Conservation (phyloP, 2,888 invertebrate genomes). For the Chydorus sphaericus region DNA sequence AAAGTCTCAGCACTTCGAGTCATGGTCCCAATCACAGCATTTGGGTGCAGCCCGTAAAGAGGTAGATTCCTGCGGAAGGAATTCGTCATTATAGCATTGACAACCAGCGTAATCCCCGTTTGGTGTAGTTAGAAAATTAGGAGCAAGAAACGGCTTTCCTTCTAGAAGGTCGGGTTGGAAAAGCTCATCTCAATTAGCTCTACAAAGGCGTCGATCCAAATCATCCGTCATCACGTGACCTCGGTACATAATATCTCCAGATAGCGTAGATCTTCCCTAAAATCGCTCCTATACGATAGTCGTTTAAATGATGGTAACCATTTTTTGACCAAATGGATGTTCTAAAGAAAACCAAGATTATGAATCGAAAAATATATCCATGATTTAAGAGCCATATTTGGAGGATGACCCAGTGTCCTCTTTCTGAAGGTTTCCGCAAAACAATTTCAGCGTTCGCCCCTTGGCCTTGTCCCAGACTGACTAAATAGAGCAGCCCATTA, state of each 20-base stretch:
- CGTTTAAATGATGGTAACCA: slow-evolving; percentile 86
- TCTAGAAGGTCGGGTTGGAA: slow-evolving; percentile 88
- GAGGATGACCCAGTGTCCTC: slow-evolving; percentile 90
- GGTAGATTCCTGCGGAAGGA: slow-evolving; percentile 82
- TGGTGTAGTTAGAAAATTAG: slow-evolving; percentile 82
- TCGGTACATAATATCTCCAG: slow-evolving; percentile 98
- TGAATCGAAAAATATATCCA: too few relatives aligned
- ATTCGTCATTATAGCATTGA: slow-evolving; percentile 82
- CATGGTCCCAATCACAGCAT: slow-evolving; percentile 90
- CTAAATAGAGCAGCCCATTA: slow-evolving; percentile 80
- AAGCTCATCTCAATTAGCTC: slow-evolving; percentile 77
- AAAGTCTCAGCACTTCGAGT: slow-evolving; percentile 85
- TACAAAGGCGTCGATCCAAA: slow-evolving; percentile 82
- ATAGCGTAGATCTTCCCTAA: slow-evolving; percentile 92
- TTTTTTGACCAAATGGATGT: slow-evolving; percentile 87
- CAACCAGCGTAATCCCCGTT: slow-evolving; percentile 85
- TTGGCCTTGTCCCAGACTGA: slow-evolving; percentile 85
- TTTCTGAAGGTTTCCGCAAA: slow-evolving; percentile 67
- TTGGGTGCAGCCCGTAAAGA: slow-evolving; percentile 90
- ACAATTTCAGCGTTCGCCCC: slow-evolving; percentile 87
- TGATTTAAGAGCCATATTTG: too few relatives aligned
- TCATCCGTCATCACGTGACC: slow-evolving; percentile 97
- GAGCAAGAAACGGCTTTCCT: slow-evolving; percentile 79
- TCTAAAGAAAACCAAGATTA: slow-evolving; percentile 40
- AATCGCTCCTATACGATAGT: slow-evolving; percentile 78